These are phyloP conservation scores for Drosophila macrospina DNA, from an alignment of 2,888 invertebrate species.

Conservation along the genomic window DNA sequence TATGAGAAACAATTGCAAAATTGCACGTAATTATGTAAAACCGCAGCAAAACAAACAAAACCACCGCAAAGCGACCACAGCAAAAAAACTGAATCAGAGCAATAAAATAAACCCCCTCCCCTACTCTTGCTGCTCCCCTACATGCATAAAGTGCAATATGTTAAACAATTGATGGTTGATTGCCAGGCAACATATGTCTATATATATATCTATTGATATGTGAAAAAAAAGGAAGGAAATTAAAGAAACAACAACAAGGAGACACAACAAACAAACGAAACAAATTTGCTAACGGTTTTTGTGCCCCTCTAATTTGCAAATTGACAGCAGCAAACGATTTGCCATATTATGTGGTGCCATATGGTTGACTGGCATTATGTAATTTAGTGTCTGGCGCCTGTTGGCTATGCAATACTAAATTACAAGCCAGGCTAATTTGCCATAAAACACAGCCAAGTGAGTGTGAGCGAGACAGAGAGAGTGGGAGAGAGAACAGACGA, in stretches of 20 bases:
- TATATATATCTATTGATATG: constrained; percentile 23
- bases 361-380: constrained; percentile 55
- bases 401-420: constrained; percentile 65
- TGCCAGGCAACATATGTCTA: constrained; percentile 38
- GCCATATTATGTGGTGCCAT: constrained; percentile 55
- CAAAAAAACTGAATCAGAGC: constrained; percentile 41
- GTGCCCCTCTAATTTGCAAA: constrained; percentile 61
- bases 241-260: no score
- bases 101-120: constrained; percentile 18
- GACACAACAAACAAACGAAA: constrained; percentile 15
- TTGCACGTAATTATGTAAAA: constrained; percentile 24
- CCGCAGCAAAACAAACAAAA: constrained; percentile 6
- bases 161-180: constrained; percentile 72
- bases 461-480: background rate
- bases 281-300: constrained; percentile 46
- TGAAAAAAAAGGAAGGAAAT: constrained; percentile 15
- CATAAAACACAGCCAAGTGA: constrained; percentile 45
- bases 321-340: constrained; percentile 58
- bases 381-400: constrained; percentile 56
- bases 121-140: background rate
- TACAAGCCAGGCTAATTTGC: constrained; percentile 66
- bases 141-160: constrained; percentile 49
- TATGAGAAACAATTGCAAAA: constrained; percentile 11
- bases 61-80: constrained; percentile 23
- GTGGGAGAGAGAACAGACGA: background rate